A percentile compares a stretch with the other conserved stretches of the same genome.
Conservation (phyloP, 2,797 vertebrate genomes). For the Enteromius trimaculatus region DNA sequence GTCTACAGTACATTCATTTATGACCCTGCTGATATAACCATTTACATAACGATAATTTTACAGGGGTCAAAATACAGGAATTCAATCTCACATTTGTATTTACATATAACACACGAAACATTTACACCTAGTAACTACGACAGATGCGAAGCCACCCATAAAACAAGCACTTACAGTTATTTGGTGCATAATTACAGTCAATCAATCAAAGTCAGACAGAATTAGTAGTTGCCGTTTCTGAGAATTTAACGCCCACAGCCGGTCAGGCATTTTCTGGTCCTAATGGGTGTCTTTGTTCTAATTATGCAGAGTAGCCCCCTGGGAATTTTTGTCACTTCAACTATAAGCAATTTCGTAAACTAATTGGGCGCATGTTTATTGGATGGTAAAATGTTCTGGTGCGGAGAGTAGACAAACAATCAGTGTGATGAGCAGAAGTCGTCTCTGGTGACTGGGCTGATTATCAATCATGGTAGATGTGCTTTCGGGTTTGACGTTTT, state of each 20-base stretch:
- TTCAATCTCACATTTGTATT: background rate
- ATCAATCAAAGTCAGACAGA: constrained; percentile 37
- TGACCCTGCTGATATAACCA: background rate
- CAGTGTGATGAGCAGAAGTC: background rate
- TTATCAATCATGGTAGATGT: constrained; percentile 8
- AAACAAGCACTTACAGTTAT: background rate
- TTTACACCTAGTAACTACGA: background rate
- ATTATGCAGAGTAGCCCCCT: constrained; percentile 1
- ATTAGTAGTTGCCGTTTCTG: constrained; percentile 4
- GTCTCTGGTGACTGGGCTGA: constrained; percentile 11
- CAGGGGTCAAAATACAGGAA: background rate
- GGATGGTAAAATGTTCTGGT: constrained; percentile 19
- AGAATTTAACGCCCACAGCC: constrained; percentile 18
- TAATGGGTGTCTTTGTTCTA: constrained; percentile 28
- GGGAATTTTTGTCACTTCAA: constrained; percentile 7
- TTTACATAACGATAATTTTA: constrained; percentile 31
- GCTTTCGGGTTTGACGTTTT: constrained; percentile 11
- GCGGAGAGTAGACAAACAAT: constrained; percentile 5
- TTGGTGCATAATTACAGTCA: constrained; percentile 9
- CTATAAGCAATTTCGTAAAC: background rate
- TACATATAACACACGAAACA: constrained; percentile 9
- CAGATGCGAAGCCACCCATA: constrained; percentile 1
- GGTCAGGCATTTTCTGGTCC: background rate
- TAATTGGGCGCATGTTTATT: constrained; percentile 25
- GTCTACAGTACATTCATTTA: background rate